A percentile compares a stretch with the other conserved stretches of the same genome.
phyloP scores from a whole-genome alignment of 92 coral and sea anemone species.

The Heteractis magnifica region DNA sequence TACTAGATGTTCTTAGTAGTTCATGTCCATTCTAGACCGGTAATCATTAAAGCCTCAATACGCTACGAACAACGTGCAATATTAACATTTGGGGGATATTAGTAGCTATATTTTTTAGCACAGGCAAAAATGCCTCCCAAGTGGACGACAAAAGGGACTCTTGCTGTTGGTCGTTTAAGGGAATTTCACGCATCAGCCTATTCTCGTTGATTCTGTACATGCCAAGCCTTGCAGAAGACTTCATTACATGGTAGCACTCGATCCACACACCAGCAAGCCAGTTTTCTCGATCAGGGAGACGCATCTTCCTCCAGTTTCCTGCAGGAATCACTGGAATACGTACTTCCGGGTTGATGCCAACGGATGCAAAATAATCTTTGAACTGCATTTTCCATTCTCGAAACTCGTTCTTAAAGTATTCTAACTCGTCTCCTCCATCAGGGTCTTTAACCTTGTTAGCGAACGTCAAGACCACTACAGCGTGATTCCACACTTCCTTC shows the following conservation, averaged over 20 bases:
- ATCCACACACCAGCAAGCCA: slow-evolving; percentile 47
- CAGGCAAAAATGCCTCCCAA: neutral
- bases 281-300: slow-evolving; percentile 29
- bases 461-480: slow-evolving; percentile 47
- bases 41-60: no score
- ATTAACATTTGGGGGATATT: no score
- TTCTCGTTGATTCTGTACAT: slow-evolving; percentile 15
- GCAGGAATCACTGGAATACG: slow-evolving; percentile 44
- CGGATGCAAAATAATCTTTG: slow-evolving; percentile 24
- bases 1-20: no score
- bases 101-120: no score
- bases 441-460: slow-evolving; percentile 46
- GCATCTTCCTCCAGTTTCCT: slow-evolving; percentile 29
- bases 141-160: neutral
- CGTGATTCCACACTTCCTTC: slow-evolving; percentile 38
- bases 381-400: slow-evolving; percentile 13
- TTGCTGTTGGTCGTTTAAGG: slow-evolving; percentile 24
- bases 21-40: no score
- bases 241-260: slow-evolving; percentile 19
- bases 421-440: slow-evolving; percentile 4
- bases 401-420: slow-evolving; percentile 5
- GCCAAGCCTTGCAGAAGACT: slow-evolving; percentile 5
- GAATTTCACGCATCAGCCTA: slow-evolving; percentile 19
- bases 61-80: no score
- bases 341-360: neutral